These are phyloP conservation scores for Andricus curvator DNA, from an alignment of 2,888 invertebrate species.

Conservation along the genomic window DNA sequence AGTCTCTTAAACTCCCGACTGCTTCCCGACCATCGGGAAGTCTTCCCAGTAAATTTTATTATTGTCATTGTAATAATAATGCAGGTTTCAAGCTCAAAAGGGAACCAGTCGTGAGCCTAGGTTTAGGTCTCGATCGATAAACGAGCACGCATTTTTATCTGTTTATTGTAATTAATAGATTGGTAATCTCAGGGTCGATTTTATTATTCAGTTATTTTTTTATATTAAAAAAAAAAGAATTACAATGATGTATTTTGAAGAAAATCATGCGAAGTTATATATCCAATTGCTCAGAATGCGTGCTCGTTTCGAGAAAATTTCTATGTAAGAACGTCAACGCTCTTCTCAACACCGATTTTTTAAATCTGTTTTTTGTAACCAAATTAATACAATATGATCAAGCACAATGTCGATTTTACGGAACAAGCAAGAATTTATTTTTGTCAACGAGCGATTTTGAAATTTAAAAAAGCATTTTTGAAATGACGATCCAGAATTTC, in stretches of 20 bases:
- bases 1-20: constrained; percentile 25
- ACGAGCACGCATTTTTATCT: constrained; percentile 24
- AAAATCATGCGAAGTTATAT: background rate
- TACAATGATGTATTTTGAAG: background rate
- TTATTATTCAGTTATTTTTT: background rate
- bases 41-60: constrained; percentile 1
- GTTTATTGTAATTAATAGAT: background rate
- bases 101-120: constrained; percentile 16
- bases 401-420: background rate
- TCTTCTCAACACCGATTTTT: constrained; percentile 5
- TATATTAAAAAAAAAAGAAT: background rate
- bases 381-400: background rate
- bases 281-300: background rate
- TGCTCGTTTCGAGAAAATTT: constrained; percentile 21
- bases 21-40: constrained; percentile 19
- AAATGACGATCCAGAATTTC: background rate
- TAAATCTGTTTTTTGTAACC: background rate
- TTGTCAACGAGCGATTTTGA: background rate
- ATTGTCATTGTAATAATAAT: background rate
- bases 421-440: background rate
- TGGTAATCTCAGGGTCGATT: background rate
- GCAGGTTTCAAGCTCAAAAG: constrained; percentile 6
- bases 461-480: background rate
- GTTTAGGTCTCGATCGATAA: constrained; percentile 29
- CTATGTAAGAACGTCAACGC: background rate